Percentiles rank a stretch among this genome's conserved stretches.
These are phyloP conservation scores for Platygyra sinensis DNA, from an alignment of 64 coral and sea anemone species.

Conservation along the genomic window DNA sequence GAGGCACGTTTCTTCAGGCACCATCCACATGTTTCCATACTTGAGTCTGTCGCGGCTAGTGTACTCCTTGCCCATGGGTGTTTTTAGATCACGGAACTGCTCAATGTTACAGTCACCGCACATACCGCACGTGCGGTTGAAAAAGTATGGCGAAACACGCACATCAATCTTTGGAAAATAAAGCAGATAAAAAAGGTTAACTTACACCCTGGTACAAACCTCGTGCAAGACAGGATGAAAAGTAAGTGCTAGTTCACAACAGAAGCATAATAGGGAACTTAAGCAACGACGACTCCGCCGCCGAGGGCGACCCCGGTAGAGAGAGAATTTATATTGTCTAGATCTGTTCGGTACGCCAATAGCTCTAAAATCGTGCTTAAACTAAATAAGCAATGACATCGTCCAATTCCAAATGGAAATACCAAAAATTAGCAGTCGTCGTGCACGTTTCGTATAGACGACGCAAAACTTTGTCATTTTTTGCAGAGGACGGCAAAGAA, in stretches of 20 bases:
- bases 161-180: not conserved
- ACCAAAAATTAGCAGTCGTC: too few relatives aligned
- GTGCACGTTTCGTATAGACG: too few relatives aligned
- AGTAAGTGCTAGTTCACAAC: not conserved
- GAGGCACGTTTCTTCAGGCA: not conserved
- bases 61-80: not conserved
- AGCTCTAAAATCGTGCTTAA: too few relatives aligned
- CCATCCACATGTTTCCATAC: constrained; percentile 28
- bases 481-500: too few relatives aligned
- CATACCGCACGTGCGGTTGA: constrained; percentile 38
- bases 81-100: constrained; percentile 7
- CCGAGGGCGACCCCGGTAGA: too few relatives aligned
- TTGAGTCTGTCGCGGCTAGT: not conserved
- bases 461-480: too few relatives aligned
- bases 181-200: not conserved
- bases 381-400: too few relatives aligned
- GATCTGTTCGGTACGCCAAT: too few relatives aligned
- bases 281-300: too few relatives aligned
- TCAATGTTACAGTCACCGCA: constrained; percentile 14
- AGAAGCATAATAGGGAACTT: too few relatives aligned
- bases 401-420: too few relatives aligned
- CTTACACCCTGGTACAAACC: not conserved
- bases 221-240: not conserved
- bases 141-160: constrained; percentile 10
- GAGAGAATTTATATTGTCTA: too few relatives aligned